phyloP scores from a whole-genome alignment of 2,113 vertebrate species.

The Nothocercus julius region DNA sequence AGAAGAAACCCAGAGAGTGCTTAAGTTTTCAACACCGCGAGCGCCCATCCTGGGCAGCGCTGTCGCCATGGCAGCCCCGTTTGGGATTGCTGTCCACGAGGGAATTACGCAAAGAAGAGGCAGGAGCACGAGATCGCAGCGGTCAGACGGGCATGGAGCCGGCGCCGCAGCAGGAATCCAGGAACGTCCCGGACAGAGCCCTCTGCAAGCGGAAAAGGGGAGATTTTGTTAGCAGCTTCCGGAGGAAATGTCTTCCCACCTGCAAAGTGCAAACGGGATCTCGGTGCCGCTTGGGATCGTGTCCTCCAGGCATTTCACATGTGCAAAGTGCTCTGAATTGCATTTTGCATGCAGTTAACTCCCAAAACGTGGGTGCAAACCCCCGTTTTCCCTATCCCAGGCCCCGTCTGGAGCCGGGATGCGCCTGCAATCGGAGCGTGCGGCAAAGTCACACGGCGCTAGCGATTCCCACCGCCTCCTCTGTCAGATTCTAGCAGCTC shows the following conservation, averaged over 20 bases:
- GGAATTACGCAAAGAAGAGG: not conserved
- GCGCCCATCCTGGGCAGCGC: not conserved
- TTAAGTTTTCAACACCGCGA: not conserved
- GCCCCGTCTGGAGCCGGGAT: too few species aligned
- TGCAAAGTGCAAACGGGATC: fast-evolving
- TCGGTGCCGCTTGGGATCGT: not conserved
- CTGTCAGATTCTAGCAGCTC: too few species aligned
- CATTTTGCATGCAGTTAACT: fast-evolving
- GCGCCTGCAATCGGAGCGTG: too few species aligned
- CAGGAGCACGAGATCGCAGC: too few species aligned
- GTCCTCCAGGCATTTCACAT: fast-evolving
- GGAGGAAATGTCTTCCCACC: not conserved
- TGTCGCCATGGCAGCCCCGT: not conserved
- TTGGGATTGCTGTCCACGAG: not conserved
- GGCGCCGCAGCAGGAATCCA: too few species aligned
- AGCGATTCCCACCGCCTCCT: too few species aligned
- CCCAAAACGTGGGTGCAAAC: not conserved
- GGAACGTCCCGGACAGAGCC: not conserved
- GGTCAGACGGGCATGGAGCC: not conserved
- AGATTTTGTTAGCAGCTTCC: not conserved
- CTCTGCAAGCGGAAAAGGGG: not conserved
- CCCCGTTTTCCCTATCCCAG: too few species aligned
- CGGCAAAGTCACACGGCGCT: too few species aligned
- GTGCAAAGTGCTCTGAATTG: fast-evolving
- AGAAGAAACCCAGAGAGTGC: not conserved